A percentile compares a stretch with the other conserved stretches of the same genome.
These are phyloP conservation scores for Aproaerema taeniolella DNA, from an alignment of 2,888 invertebrate genomes.

Conservation along the genomic window DNA sequence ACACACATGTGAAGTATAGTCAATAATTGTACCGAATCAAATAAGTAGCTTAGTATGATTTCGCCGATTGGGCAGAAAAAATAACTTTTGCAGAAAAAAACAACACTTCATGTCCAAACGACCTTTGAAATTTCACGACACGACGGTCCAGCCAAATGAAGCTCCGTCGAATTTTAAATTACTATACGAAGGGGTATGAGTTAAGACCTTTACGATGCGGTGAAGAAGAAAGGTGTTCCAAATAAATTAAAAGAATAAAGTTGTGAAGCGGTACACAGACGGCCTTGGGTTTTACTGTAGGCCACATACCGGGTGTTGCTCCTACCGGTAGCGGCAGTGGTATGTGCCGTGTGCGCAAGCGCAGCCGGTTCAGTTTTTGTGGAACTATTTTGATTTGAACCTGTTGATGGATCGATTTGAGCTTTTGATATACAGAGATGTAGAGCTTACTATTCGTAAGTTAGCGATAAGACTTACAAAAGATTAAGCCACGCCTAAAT, in stretches of 20 bases:
- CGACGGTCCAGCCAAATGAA: constrained; percentile 24
- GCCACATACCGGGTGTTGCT: constrained; percentile 66
- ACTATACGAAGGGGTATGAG: constrained; percentile 10
- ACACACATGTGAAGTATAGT: no score
- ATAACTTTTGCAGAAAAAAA: constrained; percentile 63
- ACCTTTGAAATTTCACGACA: constrained; percentile 72
- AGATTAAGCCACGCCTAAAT: no score
- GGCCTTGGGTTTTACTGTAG: constrained; percentile 72
- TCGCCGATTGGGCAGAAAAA: no score
- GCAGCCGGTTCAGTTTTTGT: constrained; percentile 61
- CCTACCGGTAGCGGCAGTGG: constrained; percentile 32
- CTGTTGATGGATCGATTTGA: constrained; percentile 60
- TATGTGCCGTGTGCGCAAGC: no score
- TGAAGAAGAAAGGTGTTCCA: constrained; percentile 61
- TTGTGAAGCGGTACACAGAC: constrained; percentile 65
- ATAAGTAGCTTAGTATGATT: no score
- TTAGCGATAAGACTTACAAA: no score
- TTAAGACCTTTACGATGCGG: constrained; percentile 36
- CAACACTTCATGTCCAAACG: constrained; percentile 57
- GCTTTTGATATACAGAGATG: constrained; percentile 36
- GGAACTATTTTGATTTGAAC: constrained; percentile 39
- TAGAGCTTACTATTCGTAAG: no score
- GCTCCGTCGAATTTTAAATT: constrained; percentile 24
- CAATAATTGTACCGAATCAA: no score
- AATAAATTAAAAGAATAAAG: constrained; percentile 53